phyloP scores from a whole-genome alignment of 2,797 vertebrate species.

The Microctenopoma lineatum region DNA sequence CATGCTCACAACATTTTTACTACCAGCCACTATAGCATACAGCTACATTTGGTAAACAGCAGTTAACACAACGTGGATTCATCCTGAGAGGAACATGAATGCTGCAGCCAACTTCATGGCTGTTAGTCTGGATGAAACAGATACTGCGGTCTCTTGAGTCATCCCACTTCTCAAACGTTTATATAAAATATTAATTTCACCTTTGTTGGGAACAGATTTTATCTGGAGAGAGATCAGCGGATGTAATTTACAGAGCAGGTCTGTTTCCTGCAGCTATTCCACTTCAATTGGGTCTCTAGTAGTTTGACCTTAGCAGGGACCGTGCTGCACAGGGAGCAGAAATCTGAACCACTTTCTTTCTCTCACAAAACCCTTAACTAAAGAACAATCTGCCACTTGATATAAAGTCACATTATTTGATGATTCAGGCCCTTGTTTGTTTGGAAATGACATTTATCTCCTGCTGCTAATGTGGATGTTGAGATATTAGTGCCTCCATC shows the following conservation, averaged over 20 bases:
- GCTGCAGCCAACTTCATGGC: not conserved
- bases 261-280: slow-evolving; percentile 10
- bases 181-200: slow-evolving; percentile 8
- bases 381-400: not conserved
- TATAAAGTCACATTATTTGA: not conserved
- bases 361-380: slow-evolving; percentile 1
- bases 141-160: not conserved
- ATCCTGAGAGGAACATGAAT: not conserved
- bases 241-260: slow-evolving; percentile 7
- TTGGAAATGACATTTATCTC: not conserved
- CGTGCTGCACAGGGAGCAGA: not conserved
- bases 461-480: not conserved
- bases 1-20: too few species aligned
- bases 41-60: too few species aligned
- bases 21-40: too few species aligned
- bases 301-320: slow-evolving; percentile 21
- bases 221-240: not conserved
- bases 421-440: too few species aligned
- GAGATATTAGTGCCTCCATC: not conserved
- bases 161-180: not conserved
- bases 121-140: not conserved
- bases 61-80: too few species aligned
- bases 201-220: not conserved
- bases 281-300: slow-evolving; percentile 1
- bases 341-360: slow-evolving; percentile 10